Percentiles rank a stretch among this genome's conserved stretches.
Evolutionary conservation across 2,113 vertebrate genomes (phyloP).

Genomic region (Todiramphus chloris): DNA sequence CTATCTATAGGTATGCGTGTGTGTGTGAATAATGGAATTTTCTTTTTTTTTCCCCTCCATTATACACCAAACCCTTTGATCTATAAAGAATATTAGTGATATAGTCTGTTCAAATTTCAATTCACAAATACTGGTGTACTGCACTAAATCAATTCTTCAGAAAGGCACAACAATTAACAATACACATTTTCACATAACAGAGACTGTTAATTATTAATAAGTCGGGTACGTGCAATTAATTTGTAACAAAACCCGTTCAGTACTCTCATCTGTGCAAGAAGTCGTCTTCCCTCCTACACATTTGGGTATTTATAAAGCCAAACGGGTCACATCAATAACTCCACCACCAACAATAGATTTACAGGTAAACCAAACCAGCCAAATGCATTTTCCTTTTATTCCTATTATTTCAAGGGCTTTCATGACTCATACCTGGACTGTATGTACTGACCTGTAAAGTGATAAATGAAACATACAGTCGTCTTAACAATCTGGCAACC

Average conservation of each 20-base stretch:
- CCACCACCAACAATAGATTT: constrained; percentile 61
- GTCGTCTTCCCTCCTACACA: constrained; percentile 57
- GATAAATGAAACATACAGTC: constrained; percentile 61
- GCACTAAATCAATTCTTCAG: constrained; percentile 51
- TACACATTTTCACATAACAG: constrained; percentile 54
- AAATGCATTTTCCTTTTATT: constrained; percentile 47
- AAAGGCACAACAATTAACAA: constrained; percentile 71
- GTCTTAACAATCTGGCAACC: neutral
- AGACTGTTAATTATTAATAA: constrained; percentile 72
- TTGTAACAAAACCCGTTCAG: constrained; percentile 54
- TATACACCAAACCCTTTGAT: constrained; percentile 19
- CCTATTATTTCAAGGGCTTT: constrained; percentile 37
- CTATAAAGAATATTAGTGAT: constrained; percentile 7
- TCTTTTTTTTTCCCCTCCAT: neutral
- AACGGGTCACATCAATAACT: constrained; percentile 53
- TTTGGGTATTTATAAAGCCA: constrained; percentile 42
- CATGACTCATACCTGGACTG: constrained; percentile 28
- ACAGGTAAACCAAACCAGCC: neutral
- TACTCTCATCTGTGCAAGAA: constrained; percentile 31
- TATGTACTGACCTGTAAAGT: constrained; percentile 57
- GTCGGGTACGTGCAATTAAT: constrained; percentile 30
- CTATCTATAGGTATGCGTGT: neutral
- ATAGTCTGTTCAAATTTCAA: neutral
- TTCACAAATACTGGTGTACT: constrained; percentile 5
- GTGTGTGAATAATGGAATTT: neutral